A percentile compares a stretch with the other conserved stretches of the same genome.
Evolutionary conservation across 2,113 vertebrate genomes (phyloP).

Genomic region (Tiliqua scincoides): DNA sequence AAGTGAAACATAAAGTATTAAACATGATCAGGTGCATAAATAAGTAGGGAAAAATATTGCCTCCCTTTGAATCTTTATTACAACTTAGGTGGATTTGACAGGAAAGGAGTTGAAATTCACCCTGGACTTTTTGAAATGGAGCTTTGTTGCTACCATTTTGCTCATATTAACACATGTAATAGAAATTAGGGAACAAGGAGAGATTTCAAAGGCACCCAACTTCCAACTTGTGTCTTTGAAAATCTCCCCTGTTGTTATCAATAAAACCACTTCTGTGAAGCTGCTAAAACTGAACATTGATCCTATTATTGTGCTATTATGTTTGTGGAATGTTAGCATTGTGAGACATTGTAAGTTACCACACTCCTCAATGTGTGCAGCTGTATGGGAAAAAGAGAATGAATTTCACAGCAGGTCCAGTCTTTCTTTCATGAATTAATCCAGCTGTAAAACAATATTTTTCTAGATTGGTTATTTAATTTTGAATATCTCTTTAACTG

Average conservation of each 20-base stretch:
- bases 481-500: conserved; percentile 12
- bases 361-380: conserved; percentile 48
- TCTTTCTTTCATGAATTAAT: not conserved
- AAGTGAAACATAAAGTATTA: not conserved
- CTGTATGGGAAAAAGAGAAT: conserved; percentile 40
- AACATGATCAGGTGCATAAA: conserved; percentile 2
- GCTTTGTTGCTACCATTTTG: conserved; percentile 33
- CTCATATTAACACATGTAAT: conserved; percentile 39
- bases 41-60: too few species aligned
- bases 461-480: rapidly evolving
- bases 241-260: conserved; percentile 42
- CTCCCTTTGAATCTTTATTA: not conserved
- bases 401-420: not conserved
- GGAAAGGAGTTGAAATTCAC: conserved; percentile 3
- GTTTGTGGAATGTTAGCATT: conserved; percentile 39
- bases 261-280: conserved; percentile 32
- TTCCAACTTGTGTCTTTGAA: conserved; percentile 34
- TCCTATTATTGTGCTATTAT: conserved; percentile 23
- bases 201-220: conserved; percentile 31
- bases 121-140: conserved; percentile 14
- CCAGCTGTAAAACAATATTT: not conserved
- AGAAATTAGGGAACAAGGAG: conserved; percentile 26
- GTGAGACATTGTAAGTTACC: conserved; percentile 62
- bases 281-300: conserved; percentile 24
- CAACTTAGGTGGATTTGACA: not conserved